phyloP scores from a whole-genome alignment of 2,888 invertebrate species.

The Mantis religiosa region DNA sequence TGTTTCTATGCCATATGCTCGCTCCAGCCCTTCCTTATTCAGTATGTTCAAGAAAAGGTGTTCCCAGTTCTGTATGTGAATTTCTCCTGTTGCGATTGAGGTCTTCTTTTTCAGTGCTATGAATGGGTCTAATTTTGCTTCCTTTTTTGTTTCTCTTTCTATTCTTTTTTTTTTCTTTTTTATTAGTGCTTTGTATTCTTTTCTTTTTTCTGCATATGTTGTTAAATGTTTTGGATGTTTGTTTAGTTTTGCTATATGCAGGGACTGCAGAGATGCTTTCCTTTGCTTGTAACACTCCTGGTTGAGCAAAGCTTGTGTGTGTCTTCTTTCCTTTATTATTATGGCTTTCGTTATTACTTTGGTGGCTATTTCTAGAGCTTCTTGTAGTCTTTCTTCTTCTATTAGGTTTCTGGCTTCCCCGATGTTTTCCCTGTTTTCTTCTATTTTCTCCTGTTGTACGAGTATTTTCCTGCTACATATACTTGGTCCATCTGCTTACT shows the following conservation, averaged over 20 bases:
- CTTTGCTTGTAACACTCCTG: not conserved
- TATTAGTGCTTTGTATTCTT: not conserved
- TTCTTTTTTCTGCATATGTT: not conserved
- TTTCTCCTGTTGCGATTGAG: no score
- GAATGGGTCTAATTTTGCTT: not conserved
- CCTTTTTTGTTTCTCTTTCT: no score
- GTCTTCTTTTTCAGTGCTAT: no score
- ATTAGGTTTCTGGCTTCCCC: not conserved
- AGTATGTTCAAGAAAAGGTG: not conserved
- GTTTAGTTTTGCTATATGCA: not conserved
- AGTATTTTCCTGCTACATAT: no score
- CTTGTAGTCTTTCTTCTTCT: not conserved
- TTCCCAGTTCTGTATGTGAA: no score
- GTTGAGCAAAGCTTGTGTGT: not conserved
- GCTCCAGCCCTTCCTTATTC: no score
- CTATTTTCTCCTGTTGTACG: not conserved
- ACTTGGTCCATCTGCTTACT: no score
- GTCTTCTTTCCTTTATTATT: not conserved
- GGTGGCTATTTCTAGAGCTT: not conserved
- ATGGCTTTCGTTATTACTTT: not conserved
- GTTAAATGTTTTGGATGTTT: no score
- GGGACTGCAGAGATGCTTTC: no score
- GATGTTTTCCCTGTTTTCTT: not conserved
- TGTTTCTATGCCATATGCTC: no score
- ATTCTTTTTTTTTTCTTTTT: no score